Base-by-base conservation (phyloP, 2,888 invertebrate genomes). In the Petrolisthes cinctipes region DNA sequence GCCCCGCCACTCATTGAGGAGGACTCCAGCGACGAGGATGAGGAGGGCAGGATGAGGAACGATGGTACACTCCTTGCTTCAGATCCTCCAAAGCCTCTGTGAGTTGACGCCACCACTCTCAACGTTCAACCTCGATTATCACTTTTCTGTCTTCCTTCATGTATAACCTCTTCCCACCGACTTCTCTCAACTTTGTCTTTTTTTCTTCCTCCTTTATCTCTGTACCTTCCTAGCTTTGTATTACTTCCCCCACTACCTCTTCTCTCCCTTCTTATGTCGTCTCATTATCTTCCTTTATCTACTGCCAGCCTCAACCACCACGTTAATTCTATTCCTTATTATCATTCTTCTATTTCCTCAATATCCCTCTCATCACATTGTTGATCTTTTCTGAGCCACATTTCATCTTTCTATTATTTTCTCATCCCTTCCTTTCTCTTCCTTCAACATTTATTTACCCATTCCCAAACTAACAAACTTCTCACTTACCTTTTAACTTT, bases 41-140 rank as follows among this genome's bases (percentile, higher is more conserved):
- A 92, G 90, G 92, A 92, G 89, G 91, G 96, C 88, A 94, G 96
- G 91, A 95, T 95, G 89, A 94, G 97, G 91, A 97, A 97, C 92
- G 98, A 99, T 93, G 99, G 98, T 91, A 98, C 99, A 3, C 94
- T 99, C 86, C 94, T 98, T 85, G 98, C 98, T 90, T 98, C 98
- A 92, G 98, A 99, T 94, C 98, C 98, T 86, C 98, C 98, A 51
- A 97, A 98, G 93, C 98, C 98, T 92, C 96, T 99, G 98, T 97
- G 94, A 96, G 97, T 95, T 37, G 53, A 54, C 6, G 37, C 23
- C 23, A 71, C 17, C 4, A 61, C 51, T 20, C 20, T 81, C 57
- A 61, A n/a, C 11, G 0, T n/a, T 61, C 37, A 37, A 37, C 37
- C 37, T 37, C 37, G n/a, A n/a, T n/a, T 37, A 37, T 37, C 37